Evolutionary conservation across 2,888 invertebrate genomes (phyloP), one percentile per base, ranked within the genome.

Genomic region (Habrosyne pyritoides): DNA sequence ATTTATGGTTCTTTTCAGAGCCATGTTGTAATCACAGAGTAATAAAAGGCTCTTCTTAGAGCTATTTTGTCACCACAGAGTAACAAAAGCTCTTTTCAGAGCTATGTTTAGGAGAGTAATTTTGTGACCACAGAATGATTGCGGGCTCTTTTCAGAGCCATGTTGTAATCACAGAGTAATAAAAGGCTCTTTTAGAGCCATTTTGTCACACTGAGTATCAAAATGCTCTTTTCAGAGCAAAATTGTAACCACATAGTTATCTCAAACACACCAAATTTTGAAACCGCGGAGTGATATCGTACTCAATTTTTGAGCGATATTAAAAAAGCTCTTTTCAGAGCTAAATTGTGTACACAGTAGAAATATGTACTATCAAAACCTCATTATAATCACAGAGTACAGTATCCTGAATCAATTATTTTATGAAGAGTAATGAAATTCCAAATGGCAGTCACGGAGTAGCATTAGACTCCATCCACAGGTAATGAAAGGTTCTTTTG

Each of bases 311-410:
- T n/a, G n/a, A n/a, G n/a, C n/a, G n/a, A n/a, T n/a, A n/a, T n/a
- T n/a, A n/a, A n/a, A 52, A 54, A 56, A n/a, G 54, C 28, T 22
- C 47, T 57, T 57, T n/a, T 57, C 47, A 56, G 51, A 33, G 53
- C 51, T 28, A n/a, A n/a, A n/a, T n/a, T n/a, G n/a, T n/a, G n/a
- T n/a, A n/a, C n/a, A n/a, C n/a, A n/a, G n/a, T n/a, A n/a, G n/a
- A n/a, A n/a, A n/a, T n/a, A n/a, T n/a, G n/a, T n/a, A n/a, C 61
- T 56, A 7, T 53, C 53, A 52, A 53, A 49, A 55, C 60, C 46
- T 53, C 3, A 48, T 24, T 56, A 50, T 54, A 60, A 55, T 54
- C 53, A 58, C 49, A 36, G 14, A 18, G 33, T 33, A 33, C n/a
- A n/a, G n/a, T n/a, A n/a, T n/a, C n/a, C n/a, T n/a, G n/a, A n/a